Conservation (phyloP, 2,113 vertebrate genomes). For the Plecotus auritus region DNA sequence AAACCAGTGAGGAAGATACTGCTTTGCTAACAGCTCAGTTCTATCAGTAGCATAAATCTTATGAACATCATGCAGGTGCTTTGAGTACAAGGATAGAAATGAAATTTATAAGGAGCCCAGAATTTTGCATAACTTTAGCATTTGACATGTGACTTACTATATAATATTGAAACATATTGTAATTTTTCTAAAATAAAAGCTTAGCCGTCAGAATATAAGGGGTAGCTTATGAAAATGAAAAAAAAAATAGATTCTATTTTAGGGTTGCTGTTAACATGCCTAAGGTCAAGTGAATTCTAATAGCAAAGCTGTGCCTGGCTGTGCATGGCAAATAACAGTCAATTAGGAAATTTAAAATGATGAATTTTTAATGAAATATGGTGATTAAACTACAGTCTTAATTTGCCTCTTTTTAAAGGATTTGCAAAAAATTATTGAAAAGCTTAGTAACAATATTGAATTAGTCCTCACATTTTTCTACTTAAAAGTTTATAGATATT, state of each 20-base stretch:
- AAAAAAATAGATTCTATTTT: conserved; percentile 24
- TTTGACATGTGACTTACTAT: not conserved
- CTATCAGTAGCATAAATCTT: not conserved
- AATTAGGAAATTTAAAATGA: conserved; percentile 73
- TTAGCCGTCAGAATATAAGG: not conserved
- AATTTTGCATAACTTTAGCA: not conserved
- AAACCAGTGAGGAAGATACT: not conserved
- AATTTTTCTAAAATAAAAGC: not conserved
- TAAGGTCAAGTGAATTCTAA: conserved; percentile 73
- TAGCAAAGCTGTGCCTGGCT: conserved; percentile 66
- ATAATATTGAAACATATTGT: not conserved
- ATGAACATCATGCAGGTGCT: not conserved
- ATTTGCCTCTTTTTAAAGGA: conserved; percentile 58
- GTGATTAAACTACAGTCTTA: conserved; percentile 67
- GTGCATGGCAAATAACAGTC: conserved; percentile 71
- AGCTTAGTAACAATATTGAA: conserved; percentile 61
- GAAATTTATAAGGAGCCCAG: not conserved
- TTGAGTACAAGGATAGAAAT: not conserved
- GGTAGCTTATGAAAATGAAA: conserved; percentile 46
- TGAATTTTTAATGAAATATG: conserved; percentile 76
- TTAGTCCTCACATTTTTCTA: conserved; percentile 57
- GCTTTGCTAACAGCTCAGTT: not conserved
- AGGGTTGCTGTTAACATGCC: conserved; percentile 55
- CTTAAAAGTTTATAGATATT: not conserved
- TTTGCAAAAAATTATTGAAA: conserved; percentile 70